Conservation (phyloP, 2,888 invertebrate genomes). For the Trissoscelio sp. region DNA sequence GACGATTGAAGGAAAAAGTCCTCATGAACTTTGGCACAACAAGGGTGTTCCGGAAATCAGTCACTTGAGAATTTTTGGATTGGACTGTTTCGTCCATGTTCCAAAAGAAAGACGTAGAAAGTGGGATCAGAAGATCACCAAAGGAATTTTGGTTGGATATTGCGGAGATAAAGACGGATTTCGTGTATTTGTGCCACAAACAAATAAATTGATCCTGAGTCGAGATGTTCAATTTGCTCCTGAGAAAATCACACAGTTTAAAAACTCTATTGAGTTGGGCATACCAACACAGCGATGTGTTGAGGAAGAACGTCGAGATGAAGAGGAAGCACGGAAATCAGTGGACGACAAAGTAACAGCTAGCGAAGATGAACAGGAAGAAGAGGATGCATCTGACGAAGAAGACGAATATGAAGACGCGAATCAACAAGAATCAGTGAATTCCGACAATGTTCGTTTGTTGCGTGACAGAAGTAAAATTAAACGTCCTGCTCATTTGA, state of each 20-base stretch:
- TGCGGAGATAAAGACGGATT: conserved; percentile 45
- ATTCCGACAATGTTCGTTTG: neutral
- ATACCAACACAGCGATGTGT: neutral
- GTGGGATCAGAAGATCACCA: conserved; percentile 65
- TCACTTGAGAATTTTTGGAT: conserved; percentile 71
- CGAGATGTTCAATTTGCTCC: conserved; percentile 53
- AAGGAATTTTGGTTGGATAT: conserved; percentile 69
- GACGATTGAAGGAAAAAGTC: conserved; percentile 69
- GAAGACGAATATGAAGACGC: neutral
- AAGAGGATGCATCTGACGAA: too few relatives aligned
- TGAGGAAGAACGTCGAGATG: neutral
- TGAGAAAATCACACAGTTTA: conserved; percentile 1
- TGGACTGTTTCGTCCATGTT: conserved; percentile 55
- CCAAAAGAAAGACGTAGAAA: conserved; percentile 65
- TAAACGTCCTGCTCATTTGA: neutral
- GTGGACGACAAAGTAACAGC: neutral
- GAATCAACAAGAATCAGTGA: neutral
- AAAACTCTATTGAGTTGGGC: neutral
- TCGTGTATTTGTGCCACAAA: conserved; percentile 25
- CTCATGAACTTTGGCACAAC: conserved; percentile 67
- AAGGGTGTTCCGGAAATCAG: conserved; percentile 69
- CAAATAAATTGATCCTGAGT: conserved; percentile 28
- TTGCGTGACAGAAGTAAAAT: neutral
- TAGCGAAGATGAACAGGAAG: neutral
- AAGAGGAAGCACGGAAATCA: conserved; percentile 4